Percentiles rank a stretch among this genome's conserved stretches.
These are phyloP conservation scores for Cephalotes varians DNA, from an alignment of 2,888 invertebrate genomes.

Conservation along the genomic window DNA sequence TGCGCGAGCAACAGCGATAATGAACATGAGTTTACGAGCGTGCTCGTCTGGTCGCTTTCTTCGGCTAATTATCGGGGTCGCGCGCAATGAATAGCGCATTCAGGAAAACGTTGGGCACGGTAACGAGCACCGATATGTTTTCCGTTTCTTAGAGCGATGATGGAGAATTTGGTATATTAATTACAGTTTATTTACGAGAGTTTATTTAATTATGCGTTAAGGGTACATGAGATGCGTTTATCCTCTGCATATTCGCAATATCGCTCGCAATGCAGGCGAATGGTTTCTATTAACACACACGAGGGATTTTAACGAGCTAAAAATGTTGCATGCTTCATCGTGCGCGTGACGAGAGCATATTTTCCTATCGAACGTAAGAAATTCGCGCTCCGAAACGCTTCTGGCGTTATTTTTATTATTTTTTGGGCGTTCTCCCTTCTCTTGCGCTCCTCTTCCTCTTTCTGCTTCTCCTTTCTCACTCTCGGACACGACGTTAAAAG, in stretches of 20 bases:
- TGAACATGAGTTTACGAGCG: constrained; percentile 38
- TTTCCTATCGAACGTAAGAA: constrained; percentile 11
- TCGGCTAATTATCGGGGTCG: constrained; percentile 42
- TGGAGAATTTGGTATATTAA: constrained; percentile 49
- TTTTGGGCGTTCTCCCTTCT: constrained; percentile 41
- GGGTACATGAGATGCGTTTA: constrained; percentile 21
- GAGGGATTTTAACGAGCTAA: constrained; percentile 28
- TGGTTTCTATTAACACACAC: neutral
- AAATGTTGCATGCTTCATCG: neutral
- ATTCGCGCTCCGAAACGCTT: neutral
- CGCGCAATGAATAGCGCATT: constrained; percentile 44
- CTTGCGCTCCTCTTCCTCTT: constrained; percentile 49
- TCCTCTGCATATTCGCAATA: neutral
- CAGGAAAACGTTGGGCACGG: constrained; percentile 34
- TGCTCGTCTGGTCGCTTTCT: constrained; percentile 30
- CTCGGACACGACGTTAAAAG: constrained; percentile 73
- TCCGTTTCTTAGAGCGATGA: constrained; percentile 23
- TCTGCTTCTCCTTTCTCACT: neutral
- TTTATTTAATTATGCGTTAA: no score
- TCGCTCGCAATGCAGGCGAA: neutral
- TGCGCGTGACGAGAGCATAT: neutral
- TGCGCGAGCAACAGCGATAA: constrained; percentile 22
- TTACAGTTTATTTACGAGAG: constrained; percentile 36
- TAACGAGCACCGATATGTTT: constrained; percentile 40
- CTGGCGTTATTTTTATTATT: constrained; percentile 27